Conservation (phyloP, 2,113 vertebrate genomes). For the Herpetotheres cachinnans region DNA sequence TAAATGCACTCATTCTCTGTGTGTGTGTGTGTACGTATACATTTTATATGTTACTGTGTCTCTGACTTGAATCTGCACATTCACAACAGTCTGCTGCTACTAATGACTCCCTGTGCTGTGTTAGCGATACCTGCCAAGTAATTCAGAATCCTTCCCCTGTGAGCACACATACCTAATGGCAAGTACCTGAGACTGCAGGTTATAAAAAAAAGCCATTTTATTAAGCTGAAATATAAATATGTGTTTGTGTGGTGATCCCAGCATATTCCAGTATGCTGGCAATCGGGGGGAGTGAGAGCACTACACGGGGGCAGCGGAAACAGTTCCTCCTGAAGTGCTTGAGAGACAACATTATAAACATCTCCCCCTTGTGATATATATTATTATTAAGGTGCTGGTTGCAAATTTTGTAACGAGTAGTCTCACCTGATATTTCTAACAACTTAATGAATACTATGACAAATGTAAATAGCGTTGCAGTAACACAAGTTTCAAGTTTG, state of each 20-base stretch:
- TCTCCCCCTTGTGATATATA: background rate
- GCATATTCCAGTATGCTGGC: background rate
- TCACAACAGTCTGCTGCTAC: background rate
- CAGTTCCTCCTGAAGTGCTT: background rate
- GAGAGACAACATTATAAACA: background rate
- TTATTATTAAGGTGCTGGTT: background rate
- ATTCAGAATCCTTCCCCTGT: background rate
- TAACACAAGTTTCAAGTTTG: background rate
- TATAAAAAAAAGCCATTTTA: background rate
- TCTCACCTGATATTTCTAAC: background rate
- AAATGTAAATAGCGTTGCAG: background rate
- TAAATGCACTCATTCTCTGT: background rate
- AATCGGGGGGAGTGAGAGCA: rapidly evolving
- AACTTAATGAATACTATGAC: background rate
- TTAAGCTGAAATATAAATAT: background rate
- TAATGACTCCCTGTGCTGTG: conserved; percentile 20
- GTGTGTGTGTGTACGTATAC: background rate
- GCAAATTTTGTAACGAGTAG: background rate
- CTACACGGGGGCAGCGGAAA: background rate
- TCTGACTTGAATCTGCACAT: background rate
- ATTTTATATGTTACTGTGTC: background rate
- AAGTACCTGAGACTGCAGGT: background rate
- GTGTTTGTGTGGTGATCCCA: background rate
- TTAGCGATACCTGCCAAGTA: background rate
- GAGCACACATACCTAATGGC: background rate